Base-by-base conservation (phyloP, 1,140 invertebrate genomes). In the Euwallacea similis region DNA sequence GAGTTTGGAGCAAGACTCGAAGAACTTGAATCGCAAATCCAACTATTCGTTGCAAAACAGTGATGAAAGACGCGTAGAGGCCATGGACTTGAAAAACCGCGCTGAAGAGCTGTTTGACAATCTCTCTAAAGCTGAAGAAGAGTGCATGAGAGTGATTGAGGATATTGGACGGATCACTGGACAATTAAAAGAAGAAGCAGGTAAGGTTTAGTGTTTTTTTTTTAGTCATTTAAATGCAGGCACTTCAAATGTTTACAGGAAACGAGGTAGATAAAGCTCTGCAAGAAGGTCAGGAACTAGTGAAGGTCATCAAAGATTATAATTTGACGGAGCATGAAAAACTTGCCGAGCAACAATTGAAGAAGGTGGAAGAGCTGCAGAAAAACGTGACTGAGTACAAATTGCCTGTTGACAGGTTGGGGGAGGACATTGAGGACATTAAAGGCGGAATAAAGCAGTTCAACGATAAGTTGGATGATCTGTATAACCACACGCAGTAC, bases 251-350 rank as follows among this genome's bases (percentile, higher is more conserved):
- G 6, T 59, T 66, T 64, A 10, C 78, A 54, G 86, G 89, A 41
- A 90, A 90, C 0, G 91, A 92, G 79, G 86, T 93, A 0, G 93
- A 95, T 58, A 88, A 86, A 13, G 90, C 93, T 0, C 76, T 96
- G 4, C 82, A 86, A 9, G 87, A 94, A 78, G 94, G 93, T 0
- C 84, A 91, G 69, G 80, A 86, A 0, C 89, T 93, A 4, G 83
- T 94, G 11, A 83, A 85, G 0, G 85, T 87, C 47, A 90, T 96
- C 42, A 84, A 88, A 66, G 82, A 81, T 61, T 86, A 86, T 7
- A 83, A 87, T 63, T 88, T 90, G 69, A 81, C 80, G 0, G 77
- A 74, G 11, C 80, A 73, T 13, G 75, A 80, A 7, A 80, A 82
- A 11, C 83, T 84, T 47, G 88, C 90, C 0, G 81, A 86, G 0